Evolutionary conservation across 53 echinoderm and acorn worm genomes (phyloP), one percentile per base, ranked within the genome.

Genomic region (Temnopleurus reevesii): DNA sequence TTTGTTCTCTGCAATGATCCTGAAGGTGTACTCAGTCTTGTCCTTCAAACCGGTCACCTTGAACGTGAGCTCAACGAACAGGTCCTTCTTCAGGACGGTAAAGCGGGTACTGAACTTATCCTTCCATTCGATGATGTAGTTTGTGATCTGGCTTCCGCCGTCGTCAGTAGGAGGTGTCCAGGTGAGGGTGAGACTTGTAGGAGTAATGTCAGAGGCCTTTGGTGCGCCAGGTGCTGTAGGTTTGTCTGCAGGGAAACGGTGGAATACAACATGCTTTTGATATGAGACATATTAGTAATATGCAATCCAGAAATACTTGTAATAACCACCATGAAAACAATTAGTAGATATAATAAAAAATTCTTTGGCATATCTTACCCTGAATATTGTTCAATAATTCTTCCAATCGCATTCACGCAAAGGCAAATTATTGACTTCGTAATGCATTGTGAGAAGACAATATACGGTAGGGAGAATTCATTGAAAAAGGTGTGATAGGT

Each of bases 1-100:
- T 77, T 93, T 96, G 46, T 95, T 97, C 56, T 95, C 94, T 36
- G 97, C 97, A 33, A 93, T 94, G 61, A 97, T 92, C 25, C 97
- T 86, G 90, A 90, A 97, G 55, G 94, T 94, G 77, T 97, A 97
- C 56, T 97, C 97, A 0, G 83, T 90, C 49, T 94, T 91, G 92
- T 95, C 95, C 54, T 91, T 97, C 19, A 97, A 91, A 25, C 88
- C 93, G 0, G 91, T 95, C 56, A 95, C 92, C 83, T 86, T 91
- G 71, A 91, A 91, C 24, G 90, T 93, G 12, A 95, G 94, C 51
- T 97, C 97, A 15, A 46, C 89, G 21, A 95, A 83, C 27, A 41
- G 26, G 59, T 95, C 92, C 46, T 90, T 89, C 19, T 89, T 95
- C 41, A 95, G 86, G n/a, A 63, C 65, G 15, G 91, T 90, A 93